Conservation (phyloP, 2,888 invertebrate species). For the Latrodectus hesperus region DNA sequence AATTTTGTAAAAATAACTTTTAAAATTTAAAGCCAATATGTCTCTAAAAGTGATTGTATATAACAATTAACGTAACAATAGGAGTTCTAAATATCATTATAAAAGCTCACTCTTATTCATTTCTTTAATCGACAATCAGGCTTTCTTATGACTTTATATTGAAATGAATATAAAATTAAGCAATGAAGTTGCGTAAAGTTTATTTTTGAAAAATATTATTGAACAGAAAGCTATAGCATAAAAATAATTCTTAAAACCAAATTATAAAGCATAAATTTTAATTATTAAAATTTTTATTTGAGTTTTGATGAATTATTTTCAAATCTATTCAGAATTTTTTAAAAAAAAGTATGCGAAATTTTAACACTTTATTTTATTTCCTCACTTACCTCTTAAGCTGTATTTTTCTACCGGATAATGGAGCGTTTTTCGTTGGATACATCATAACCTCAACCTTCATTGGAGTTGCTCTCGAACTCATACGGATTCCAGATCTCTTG, state of each 20-base stretch:
- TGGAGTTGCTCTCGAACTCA: conserved; percentile 90
- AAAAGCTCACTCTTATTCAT: too few relatives aligned
- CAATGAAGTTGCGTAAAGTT: too few relatives aligned
- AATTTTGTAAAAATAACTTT: too few relatives aligned
- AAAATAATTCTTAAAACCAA: background rate
- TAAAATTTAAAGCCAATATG: too few relatives aligned
- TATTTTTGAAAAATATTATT: background rate
- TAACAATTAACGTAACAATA: too few relatives aligned
- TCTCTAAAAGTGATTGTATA: too few relatives aligned
- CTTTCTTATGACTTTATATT: too few relatives aligned
- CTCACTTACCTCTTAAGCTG: conserved; percentile 77
- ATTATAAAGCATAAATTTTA: background rate
- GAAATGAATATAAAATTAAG: too few relatives aligned
- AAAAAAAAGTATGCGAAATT: too few relatives aligned
- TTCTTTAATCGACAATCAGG: too few relatives aligned
- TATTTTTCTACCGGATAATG: conserved; percentile 94
- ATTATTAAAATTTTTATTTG: too few relatives aligned
- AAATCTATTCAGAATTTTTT: background rate
- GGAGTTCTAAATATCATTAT: too few relatives aligned
- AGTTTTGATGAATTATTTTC: background rate
- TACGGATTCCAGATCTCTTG: conserved; percentile 93
- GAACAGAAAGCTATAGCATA: background rate
- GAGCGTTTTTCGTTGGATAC: conserved; percentile 97
- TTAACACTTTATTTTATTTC: background rate
- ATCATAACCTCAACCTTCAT: conserved; percentile 94